Conservation (phyloP, 2,113 vertebrate species). For the Glareola pratincola region DNA sequence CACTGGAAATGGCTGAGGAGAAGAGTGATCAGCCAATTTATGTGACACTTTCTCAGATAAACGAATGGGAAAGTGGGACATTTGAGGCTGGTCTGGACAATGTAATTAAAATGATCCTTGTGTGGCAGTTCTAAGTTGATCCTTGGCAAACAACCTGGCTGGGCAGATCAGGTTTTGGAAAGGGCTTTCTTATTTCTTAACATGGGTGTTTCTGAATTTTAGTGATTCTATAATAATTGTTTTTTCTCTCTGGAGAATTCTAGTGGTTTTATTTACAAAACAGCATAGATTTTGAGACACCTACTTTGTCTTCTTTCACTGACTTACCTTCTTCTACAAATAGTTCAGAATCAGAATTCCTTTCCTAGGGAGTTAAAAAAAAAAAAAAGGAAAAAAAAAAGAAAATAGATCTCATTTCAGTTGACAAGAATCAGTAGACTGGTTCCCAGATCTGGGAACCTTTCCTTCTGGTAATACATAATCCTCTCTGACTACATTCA, state of each 20-base stretch:
- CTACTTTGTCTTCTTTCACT: background rate
- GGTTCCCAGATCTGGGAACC: slow-evolving; percentile 36
- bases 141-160: background rate
- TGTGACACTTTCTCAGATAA: background rate
- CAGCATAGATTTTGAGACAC: background rate
- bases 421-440: slow-evolving; percentile 61
- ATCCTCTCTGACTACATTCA: slow-evolving; percentile 52
- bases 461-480: slow-evolving; percentile 51
- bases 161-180: background rate
- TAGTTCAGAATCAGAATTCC: background rate
- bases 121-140: background rate
- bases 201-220: background rate
- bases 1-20: background rate
- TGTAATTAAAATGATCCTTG: background rate
- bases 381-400: background rate
- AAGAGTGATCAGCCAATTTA: background rate
- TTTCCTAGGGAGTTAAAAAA: background rate
- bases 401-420: slow-evolving; percentile 39
- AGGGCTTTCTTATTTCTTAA: background rate
- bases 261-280: slow-evolving; percentile 9
- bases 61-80: background rate
- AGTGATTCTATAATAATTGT: background rate
- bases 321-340: background rate
- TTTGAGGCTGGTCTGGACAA: slow-evolving; percentile 2
- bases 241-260: background rate